Evolutionary conservation across 2,797 vertebrate species (phyloP).

Genomic region (Pipistrellus nathusii): DNA sequence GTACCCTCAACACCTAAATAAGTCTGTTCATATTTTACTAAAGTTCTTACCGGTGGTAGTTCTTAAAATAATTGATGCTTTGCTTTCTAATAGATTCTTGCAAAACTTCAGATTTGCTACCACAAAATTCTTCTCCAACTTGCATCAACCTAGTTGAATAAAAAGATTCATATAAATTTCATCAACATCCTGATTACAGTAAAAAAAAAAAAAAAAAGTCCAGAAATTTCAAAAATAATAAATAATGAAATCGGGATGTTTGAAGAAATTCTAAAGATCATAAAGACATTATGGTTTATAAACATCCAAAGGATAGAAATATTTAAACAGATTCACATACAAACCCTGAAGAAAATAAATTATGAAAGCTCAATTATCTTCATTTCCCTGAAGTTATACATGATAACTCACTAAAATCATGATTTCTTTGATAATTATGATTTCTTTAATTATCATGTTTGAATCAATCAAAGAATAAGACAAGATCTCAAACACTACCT

Average conservation of each 20-base stretch:
- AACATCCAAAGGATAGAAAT: slow-evolving; percentile 48
- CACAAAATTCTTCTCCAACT: slow-evolving; percentile 98
- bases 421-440: slow-evolving; percentile 49
- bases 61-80: slow-evolving; percentile 99
- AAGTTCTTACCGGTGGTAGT: slow-evolving; percentile 95
- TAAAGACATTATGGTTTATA: slow-evolving; percentile 26
- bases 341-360: neutral
- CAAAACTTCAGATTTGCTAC: slow-evolving; percentile 97
- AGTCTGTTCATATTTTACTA: neutral
- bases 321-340: slow-evolving; percentile 44
- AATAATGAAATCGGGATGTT: neutral
- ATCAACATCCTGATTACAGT: neutral
- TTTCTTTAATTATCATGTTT: slow-evolving; percentile 41
- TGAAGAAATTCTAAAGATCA: slow-evolving; percentile 39
- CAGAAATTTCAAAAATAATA: slow-evolving; percentile 18
- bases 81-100: slow-evolving; percentile 98
- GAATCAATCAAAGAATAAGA: slow-evolving; percentile 64
- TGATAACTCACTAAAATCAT: slow-evolving; percentile 24
- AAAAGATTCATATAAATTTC: slow-evolving; percentile 56
- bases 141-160: slow-evolving; percentile 93
- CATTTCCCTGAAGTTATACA: slow-evolving; percentile 29
- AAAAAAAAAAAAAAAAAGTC: neutral
- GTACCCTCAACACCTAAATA: neutral
- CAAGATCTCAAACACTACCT: slow-evolving; percentile 89
- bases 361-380: slow-evolving; percentile 8